phyloP scores from a whole-genome alignment of 92 coral and sea anemone genomes.

The Siderastrea siderea region DNA sequence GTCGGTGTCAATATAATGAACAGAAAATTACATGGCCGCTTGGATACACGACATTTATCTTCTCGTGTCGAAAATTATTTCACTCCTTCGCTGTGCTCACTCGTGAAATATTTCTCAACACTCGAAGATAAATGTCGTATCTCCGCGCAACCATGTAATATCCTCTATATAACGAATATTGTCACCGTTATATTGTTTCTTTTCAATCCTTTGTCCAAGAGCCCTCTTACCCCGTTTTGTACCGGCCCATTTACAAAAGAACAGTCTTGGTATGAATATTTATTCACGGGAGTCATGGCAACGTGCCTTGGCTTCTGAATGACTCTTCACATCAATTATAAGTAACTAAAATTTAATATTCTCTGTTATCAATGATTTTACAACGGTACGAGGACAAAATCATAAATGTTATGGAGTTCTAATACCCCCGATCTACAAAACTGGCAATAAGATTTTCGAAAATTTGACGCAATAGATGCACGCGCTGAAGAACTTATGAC shows the following conservation, averaged over 20 bases:
- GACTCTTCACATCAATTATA: conserved; percentile 53
- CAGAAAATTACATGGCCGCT: too few species aligned
- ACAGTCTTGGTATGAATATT: conserved; percentile 19
- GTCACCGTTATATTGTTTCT: background rate
- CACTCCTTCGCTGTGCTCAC: too few species aligned
- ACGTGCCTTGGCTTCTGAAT: conserved; percentile 13
- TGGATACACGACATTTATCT: too few species aligned
- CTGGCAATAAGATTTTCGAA: background rate
- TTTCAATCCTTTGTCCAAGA: background rate
- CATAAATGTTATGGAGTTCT: background rate
- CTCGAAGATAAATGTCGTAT: too few species aligned
- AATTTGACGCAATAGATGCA: conserved; percentile 11
- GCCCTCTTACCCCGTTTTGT: background rate
- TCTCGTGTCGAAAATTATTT: too few species aligned
- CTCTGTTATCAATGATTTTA: conserved; percentile 17
- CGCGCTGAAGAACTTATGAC: conserved; percentile 43
- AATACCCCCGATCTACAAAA: background rate
- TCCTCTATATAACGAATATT: background rate
- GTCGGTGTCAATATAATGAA: too few species aligned
- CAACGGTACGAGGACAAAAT: conserved; percentile 15
- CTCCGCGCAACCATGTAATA: too few species aligned
- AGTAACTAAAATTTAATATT: background rate
- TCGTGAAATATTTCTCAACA: too few species aligned
- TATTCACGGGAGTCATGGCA: conserved; percentile 52
- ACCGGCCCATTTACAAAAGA: background rate